A percentile compares a stretch with the other conserved stretches of the same genome.
These are phyloP conservation scores for Platanista minor DNA, from an alignment of 2,113 vertebrate genomes.

Conservation along the genomic window DNA sequence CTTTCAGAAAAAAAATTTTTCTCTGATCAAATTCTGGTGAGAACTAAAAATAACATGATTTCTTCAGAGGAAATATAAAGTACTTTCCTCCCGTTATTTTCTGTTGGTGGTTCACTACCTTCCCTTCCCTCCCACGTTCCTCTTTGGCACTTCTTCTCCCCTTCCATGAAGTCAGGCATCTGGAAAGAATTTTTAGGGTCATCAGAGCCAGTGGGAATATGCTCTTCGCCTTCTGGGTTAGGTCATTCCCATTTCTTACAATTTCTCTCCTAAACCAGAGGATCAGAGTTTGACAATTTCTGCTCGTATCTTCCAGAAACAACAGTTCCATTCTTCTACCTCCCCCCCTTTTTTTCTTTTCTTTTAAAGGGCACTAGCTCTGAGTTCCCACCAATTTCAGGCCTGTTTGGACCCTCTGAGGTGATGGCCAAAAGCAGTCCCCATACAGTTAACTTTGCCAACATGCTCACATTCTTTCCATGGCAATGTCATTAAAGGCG, in stretches of 20 bases:
- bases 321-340: slow-evolving; percentile 13
- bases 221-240: not conserved
- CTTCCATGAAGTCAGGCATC: not conserved
- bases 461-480: slow-evolving; percentile 38
- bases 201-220: not conserved
- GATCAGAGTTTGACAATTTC: not conserved
- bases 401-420: not conserved
- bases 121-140: not conserved
- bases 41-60: not conserved
- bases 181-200: not conserved
- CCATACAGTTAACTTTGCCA: not conserved
- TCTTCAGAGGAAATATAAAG: not conserved
- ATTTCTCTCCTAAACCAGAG: slow-evolving; percentile 32
- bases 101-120: not conserved
- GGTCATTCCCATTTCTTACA: not conserved
- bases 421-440: not conserved
- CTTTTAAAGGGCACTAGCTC: not conserved
- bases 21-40: not conserved
- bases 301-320: slow-evolving; percentile 9
- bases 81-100: not conserved
- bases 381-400: not conserved
- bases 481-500: not conserved
- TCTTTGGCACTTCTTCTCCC: not conserved
- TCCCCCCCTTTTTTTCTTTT: not conserved
- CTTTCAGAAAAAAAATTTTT: not conserved